phyloP scores from a whole-genome alignment of 2,888 invertebrate species.

The Portevinia maculata region DNA sequence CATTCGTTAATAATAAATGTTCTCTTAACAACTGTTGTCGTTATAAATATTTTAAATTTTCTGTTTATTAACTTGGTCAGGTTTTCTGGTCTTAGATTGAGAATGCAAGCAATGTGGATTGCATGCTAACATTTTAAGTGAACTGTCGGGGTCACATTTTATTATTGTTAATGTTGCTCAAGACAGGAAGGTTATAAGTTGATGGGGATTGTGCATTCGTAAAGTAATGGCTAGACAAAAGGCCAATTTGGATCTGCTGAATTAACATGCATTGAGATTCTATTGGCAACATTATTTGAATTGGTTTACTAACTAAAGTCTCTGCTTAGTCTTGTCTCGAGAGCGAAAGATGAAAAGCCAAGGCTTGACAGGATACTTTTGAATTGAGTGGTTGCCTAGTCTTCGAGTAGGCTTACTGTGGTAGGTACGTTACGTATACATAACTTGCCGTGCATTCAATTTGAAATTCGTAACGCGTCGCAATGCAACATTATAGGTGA shows the following conservation, averaged over 20 bases:
- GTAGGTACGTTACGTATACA: no score
- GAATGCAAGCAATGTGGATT: constrained; percentile 21
- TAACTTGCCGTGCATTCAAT: no score
- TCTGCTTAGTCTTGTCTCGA: no score
- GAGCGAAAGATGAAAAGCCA: no score
- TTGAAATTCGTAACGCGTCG: no score
- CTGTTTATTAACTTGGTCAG: constrained; percentile 55
- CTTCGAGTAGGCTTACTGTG: no score
- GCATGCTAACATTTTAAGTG: constrained; percentile 27
- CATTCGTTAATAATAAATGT: constrained; percentile 12
- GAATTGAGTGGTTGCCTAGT: no score
- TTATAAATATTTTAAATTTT: no score
- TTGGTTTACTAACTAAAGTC: not conserved
- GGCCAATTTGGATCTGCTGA: not conserved
- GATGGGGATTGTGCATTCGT: not conserved
- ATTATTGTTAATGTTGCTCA: constrained; percentile 7
- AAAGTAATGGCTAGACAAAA: not conserved
- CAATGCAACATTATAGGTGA: no score
- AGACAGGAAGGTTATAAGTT: not conserved
- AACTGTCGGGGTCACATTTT: constrained; percentile 40
- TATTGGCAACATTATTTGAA: not conserved
- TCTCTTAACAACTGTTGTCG: not conserved
- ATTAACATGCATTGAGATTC: not conserved
- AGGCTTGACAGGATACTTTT: no score
- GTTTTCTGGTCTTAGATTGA: constrained; percentile 43